A percentile compares a stretch with the other conserved stretches of the same genome.
phyloP scores from a whole-genome alignment of 2,113 vertebrate species.

The Pseudonaja textilis region DNA sequence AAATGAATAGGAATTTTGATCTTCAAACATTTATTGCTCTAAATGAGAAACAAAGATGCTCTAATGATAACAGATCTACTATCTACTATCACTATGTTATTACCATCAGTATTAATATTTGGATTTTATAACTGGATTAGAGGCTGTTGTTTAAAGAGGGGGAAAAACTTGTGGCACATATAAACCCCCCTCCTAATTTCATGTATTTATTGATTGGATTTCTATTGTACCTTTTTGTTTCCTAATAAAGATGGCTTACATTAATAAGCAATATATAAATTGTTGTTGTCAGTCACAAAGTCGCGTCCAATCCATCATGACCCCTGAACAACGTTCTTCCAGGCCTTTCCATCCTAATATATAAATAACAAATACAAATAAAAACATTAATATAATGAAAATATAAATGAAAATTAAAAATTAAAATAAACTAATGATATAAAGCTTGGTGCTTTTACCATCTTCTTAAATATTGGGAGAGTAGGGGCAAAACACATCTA shows the following conservation, averaged over 20 bases:
- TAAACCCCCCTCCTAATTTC: not conserved
- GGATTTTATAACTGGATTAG: slow-evolving; percentile 38
- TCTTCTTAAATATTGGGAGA: not conserved
- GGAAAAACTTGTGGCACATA: slow-evolving; percentile 33
- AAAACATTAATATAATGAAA: not conserved
- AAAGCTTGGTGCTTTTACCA: not conserved
- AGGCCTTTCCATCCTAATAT: not conserved
- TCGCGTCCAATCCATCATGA: no score
- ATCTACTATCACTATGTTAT: slow-evolving; percentile 28
- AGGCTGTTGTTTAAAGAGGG: slow-evolving; percentile 32
- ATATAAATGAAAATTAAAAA: not conserved
- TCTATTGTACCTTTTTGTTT: not conserved
- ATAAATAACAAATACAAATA: not conserved
- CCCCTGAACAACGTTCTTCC: no score
- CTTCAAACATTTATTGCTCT: slow-evolving; percentile 43
- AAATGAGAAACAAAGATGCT: slow-evolving; percentile 49
- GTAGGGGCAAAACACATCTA: not conserved
- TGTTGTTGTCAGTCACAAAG: no score
- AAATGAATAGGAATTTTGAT: slow-evolving; percentile 58
- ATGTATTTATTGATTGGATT: not conserved
- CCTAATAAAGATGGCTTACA: not conserved
- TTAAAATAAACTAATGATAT: not conserved
- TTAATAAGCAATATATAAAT: not conserved
- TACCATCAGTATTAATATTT: not conserved
- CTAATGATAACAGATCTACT: slow-evolving; percentile 50